Evolutionary conservation across 2,113 vertebrate genomes (phyloP), one percentile per base, ranked within the genome.

Genomic region (Cervus canadensis): DNA sequence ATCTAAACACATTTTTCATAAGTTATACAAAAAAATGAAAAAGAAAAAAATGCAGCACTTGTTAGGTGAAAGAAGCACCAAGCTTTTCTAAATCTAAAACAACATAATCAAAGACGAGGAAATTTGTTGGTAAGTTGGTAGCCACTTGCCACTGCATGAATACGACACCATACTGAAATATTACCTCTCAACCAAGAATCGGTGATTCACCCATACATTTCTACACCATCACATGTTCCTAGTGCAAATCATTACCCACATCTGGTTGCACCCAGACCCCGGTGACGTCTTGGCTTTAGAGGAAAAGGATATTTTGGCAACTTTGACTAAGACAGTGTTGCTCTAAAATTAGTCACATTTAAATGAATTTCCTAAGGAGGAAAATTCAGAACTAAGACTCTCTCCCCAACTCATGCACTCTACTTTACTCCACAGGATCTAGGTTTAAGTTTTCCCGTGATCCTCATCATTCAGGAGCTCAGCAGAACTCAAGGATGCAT

Each of bases 1-100:
- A 95, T 86, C 88, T 86, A 90, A 89, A 95, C 52, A 64, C 82
- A 95, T 91, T 89, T 93, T 93, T 96, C 67, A 95, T 86, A 96
- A 94, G 67, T 91, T 96, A 89, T 56, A 85, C 6, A 96, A 56
- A 93, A 92, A n/a, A 67, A 64, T 9, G 3, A 21, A 43, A 25
- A 25, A 14, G 1, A 45, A 67, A 96, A 48, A 93, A 91, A 36
- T 28, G 50, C 7, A 82, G 54, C 8, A 7, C 86, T 93, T 67
- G 45, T 83, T 88, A 96, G 56, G 16, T 64, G 11, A 56, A 96
- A 94, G 60, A 96, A 89, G 40, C 33, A 50, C 54, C 19, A 57
- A 95, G 60, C 21, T 92, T 96, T 92, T 88, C 43, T 36, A 52
- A 97, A 15, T 94, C 78, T 95, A 90, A 97, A 96, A 64, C 84